These are phyloP conservation scores for Hypena proboscidalis DNA, from an alignment of 2,888 invertebrate genomes.

Conservation along the genomic window DNA sequence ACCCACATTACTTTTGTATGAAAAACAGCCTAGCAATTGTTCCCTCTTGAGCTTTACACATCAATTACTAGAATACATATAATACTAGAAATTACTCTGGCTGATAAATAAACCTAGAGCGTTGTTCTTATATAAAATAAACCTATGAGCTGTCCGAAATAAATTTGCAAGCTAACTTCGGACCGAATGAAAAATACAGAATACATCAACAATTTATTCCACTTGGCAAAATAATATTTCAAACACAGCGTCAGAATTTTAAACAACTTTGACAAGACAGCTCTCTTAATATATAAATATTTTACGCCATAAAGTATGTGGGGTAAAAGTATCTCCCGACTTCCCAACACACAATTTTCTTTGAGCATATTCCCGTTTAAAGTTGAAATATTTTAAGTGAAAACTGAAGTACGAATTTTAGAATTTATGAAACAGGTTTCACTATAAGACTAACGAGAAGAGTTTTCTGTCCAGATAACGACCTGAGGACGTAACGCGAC, in stretches of 20 bases:
- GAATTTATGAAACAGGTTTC: constrained; percentile 27
- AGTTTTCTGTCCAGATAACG: constrained; percentile 15
- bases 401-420: constrained; percentile 16
- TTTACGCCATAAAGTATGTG: constrained; percentile 21
- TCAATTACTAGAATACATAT: too few relatives aligned
- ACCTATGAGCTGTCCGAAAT: too few relatives aligned
- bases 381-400: constrained; percentile 25
- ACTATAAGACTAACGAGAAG: constrained; percentile 20
- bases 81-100: too few relatives aligned
- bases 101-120: too few relatives aligned
- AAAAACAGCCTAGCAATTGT: too few relatives aligned
- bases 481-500: not conserved
- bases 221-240: constrained; percentile 29
- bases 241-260: constrained; percentile 25
- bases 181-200: not conserved
- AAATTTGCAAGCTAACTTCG: not conserved
- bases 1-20: too few relatives aligned
- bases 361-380: constrained; percentile 22
- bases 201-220: constrained; percentile 1
- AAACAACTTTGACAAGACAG: constrained; percentile 27
- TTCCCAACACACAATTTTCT: constrained; percentile 30
- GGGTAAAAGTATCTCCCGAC: constrained; percentile 26
- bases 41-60: too few relatives aligned
- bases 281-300: constrained; percentile 36
- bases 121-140: too few relatives aligned